Conservation (phyloP, 2,888 invertebrate genomes). For the Nephrotoma appendiculata region DNA sequence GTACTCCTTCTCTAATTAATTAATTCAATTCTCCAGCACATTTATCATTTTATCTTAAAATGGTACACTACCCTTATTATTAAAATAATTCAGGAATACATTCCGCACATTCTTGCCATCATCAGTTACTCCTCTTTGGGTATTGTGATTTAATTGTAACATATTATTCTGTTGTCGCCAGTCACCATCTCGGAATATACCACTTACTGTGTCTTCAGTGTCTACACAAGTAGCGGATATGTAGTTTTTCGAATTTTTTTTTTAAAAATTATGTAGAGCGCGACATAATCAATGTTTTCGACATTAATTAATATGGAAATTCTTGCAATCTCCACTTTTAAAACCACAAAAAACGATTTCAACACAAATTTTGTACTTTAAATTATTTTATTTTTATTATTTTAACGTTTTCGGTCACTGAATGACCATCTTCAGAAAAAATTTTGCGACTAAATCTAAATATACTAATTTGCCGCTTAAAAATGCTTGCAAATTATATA, state of each 20-base stretch:
- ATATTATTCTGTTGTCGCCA: background rate
- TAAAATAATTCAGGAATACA: background rate
- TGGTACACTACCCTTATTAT: background rate
- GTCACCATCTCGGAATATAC: background rate
- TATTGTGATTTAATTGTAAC: background rate
- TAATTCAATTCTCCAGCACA: background rate
- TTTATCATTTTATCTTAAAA: background rate
- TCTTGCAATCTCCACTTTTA: too few relatives aligned
- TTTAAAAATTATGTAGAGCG: background rate
- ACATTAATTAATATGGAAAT: background rate
- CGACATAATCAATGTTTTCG: background rate
- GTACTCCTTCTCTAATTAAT: background rate
- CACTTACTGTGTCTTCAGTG: background rate
- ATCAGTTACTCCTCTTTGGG: background rate
- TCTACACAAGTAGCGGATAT: background rate
- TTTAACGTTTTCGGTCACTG: too few relatives aligned
- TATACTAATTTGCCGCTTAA: too few relatives aligned
- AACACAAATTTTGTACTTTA: too few relatives aligned
- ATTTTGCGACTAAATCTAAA: too few relatives aligned
- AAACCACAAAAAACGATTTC: too few relatives aligned
- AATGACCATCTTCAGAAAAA: too few relatives aligned
- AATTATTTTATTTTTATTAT: too few relatives aligned
- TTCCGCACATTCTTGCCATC: background rate
- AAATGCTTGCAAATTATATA: too few relatives aligned
- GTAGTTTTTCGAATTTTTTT: background rate